A percentile compares a stretch with the other conserved stretches of the same genome.
Evolutionary conservation across 2,888 invertebrate species (phyloP).

Genomic region (Zygogramma bicolorata): DNA sequence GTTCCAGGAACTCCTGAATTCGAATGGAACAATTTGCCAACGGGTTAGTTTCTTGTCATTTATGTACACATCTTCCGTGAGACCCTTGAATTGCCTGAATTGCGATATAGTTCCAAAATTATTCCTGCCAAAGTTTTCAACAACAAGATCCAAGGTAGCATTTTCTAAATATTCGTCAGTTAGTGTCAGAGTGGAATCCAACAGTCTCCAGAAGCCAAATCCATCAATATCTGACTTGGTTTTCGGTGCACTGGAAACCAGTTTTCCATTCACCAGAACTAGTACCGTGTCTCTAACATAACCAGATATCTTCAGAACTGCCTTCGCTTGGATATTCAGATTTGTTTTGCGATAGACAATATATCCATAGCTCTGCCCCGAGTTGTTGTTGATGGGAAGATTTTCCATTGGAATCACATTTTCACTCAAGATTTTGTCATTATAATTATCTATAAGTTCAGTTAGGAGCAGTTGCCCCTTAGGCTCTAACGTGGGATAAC

Average conservation of each 20-base stretch:
- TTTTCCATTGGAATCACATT: conserved; percentile 58
- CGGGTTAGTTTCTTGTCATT: conserved; percentile 61
- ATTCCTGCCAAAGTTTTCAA: conserved; percentile 87
- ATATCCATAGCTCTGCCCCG: conserved; percentile 71
- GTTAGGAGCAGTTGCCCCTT: too few relatives aligned
- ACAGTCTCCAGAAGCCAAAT: conserved; percentile 65
- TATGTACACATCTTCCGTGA: conserved; percentile 65
- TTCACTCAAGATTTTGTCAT: too few relatives aligned
- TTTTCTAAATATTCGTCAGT: conserved; percentile 31
- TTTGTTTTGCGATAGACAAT: conserved; percentile 67
- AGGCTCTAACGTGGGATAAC: too few relatives aligned
- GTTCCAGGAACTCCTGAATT: conserved; percentile 65
- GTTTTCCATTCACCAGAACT: conserved; percentile 65
- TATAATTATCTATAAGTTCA: too few relatives aligned
- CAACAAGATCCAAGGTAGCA: conserved; percentile 65
- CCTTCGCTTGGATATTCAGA: conserved; percentile 52
- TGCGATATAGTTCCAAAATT: too few relatives aligned
- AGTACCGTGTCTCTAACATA: conserved; percentile 68
- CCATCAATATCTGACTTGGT: conserved; percentile 55
- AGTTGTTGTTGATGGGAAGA: conserved; percentile 62
- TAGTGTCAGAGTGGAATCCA: conserved; percentile 53
- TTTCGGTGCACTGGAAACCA: conserved; percentile 59
- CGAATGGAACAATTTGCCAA: conserved; percentile 67
- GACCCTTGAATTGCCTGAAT: too few relatives aligned
- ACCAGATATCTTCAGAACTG: conserved; percentile 60